A percentile compares a stretch with the other conserved stretches of the same genome.
Evolutionary conservation across 2,888 invertebrate species (phyloP).

Genomic region (Macrophya alboannulata): DNA sequence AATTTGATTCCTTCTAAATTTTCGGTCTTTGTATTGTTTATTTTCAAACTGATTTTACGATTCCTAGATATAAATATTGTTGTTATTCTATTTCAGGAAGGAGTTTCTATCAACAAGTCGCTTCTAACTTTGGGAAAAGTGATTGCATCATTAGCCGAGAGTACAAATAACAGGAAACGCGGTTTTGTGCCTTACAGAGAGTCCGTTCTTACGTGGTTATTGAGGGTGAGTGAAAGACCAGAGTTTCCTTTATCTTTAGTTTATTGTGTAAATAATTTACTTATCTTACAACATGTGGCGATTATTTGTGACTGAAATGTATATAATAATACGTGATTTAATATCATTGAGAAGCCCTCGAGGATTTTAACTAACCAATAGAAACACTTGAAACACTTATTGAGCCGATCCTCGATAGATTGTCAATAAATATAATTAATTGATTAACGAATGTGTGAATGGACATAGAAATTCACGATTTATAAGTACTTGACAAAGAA

Average conservation of each 20-base stretch:
- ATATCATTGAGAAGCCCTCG: conserved; percentile 52
- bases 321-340: background rate
- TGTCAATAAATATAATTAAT: conserved; percentile 41
- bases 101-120: conserved; percentile 89
- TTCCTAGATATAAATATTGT: conserved; percentile 18
- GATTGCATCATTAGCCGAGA: conserved; percentile 88
- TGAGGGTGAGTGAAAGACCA: conserved; percentile 83
- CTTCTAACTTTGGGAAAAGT: conserved; percentile 91
- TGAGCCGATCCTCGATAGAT: conserved; percentile 53
- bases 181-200: conserved; percentile 90
- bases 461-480: background rate
- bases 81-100: conserved; percentile 82
- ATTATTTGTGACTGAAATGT: conserved; percentile 3
- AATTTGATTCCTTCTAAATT: background rate
- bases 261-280: conserved; percentile 58
- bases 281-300: conserved; percentile 22
- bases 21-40: background rate
- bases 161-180: conserved; percentile 79
- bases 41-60: background rate
- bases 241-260: conserved; percentile 37
- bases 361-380: conserved; percentile 51
- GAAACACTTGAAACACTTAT: conserved; percentile 57
- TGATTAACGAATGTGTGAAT: background rate
- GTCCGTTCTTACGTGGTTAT: conserved; percentile 90
- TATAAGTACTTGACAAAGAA: background rate